Conservation (phyloP, 2,888 invertebrate species). For the Byasa hedistus region DNA sequence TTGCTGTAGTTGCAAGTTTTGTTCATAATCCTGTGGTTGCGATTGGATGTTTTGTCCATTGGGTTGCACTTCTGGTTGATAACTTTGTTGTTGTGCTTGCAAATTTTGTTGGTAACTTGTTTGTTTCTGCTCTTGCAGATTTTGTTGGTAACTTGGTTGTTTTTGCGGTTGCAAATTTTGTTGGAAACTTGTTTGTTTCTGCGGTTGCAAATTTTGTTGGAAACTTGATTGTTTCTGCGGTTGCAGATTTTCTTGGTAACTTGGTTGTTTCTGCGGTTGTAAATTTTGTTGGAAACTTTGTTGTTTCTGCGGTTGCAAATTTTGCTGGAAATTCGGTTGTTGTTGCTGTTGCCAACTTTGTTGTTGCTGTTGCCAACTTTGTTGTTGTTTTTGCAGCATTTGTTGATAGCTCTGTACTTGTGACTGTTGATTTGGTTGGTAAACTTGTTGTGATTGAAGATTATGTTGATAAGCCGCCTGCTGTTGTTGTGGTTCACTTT, state of each 20-base stretch:
- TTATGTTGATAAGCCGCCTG: background rate
- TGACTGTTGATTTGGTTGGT: slow-evolving; percentile 10
- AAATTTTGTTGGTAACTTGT: background rate
- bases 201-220: no score
- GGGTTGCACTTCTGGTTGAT: background rate
- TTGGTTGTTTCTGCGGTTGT: slow-evolving; percentile 9
- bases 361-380: slow-evolving; percentile 6
- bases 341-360: slow-evolving; percentile 6
- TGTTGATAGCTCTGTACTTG: slow-evolving; percentile 14
- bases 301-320: background rate
- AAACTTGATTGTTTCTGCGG: background rate
- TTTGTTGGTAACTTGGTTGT: background rate
- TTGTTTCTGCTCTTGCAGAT: background rate
- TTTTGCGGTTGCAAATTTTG: slow-evolving; percentile 1
- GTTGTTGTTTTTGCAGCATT: background rate
- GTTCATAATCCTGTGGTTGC: background rate
- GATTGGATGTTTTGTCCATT: no score
- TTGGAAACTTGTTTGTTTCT: background rate
- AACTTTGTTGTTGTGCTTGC: background rate
- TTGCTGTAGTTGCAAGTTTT: slow-evolving; percentile 6
- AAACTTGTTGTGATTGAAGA: background rate
- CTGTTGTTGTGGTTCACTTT: slow-evolving; percentile 7
- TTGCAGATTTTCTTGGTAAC: slow-evolving; percentile 4
- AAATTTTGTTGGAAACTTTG: background rate
- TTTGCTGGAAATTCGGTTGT: background rate